Evolutionary conservation across 2,113 vertebrate species (phyloP), one percentile per base, ranked within the genome.

Genomic region (Oplegnathus fasciatus): DNA sequence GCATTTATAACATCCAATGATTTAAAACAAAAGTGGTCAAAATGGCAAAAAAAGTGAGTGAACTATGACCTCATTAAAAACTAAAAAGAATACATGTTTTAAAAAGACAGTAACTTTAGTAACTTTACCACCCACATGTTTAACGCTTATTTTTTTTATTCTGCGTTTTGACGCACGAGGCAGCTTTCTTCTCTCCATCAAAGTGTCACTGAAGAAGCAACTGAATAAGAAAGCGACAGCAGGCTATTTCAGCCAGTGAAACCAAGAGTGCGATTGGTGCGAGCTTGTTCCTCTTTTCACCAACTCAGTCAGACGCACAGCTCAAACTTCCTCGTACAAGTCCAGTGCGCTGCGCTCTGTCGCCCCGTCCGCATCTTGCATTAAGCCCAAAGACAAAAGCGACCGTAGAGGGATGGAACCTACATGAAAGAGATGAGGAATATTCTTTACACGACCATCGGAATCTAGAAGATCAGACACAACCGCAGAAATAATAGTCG

Each of bases 311-410:
- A 60, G 80, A 89, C 78, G 22, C 85, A 42, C 60, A 46, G 52
- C 40, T 46, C 80, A 44, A 68, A 92, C 92, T 94, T 93, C 93
- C 93, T 93, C 79, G 52, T 92, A 0, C 37, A 7, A 57, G 24
- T 61, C 30, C 82, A 84, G 61, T 86, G 20, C 22, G 44, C 83
- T 26, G 73, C 40, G 74, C 61, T 40, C 54, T 10, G 26, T 13
- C 55, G 50, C 24, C 22, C 65, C 28, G 66, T 78, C 64, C 61
- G 13, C 78, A 85, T 80, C 78, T 75, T 5, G n/a, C 75, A 37
- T 2, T 0, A 9, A 20, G 14, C 34, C 54, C 0, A 11, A 8
- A 44, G 11, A 61, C 9, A 30, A 20, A 26, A 20, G n/a, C n/a
- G 15, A 13, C 44, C 2, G 44, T 1, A 6, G 6, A 58, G 64